Percentiles rank a stretch among this genome's conserved stretches.
Conservation (phyloP, 2,797 vertebrate species). For the Scolopax rusticola region DNA sequence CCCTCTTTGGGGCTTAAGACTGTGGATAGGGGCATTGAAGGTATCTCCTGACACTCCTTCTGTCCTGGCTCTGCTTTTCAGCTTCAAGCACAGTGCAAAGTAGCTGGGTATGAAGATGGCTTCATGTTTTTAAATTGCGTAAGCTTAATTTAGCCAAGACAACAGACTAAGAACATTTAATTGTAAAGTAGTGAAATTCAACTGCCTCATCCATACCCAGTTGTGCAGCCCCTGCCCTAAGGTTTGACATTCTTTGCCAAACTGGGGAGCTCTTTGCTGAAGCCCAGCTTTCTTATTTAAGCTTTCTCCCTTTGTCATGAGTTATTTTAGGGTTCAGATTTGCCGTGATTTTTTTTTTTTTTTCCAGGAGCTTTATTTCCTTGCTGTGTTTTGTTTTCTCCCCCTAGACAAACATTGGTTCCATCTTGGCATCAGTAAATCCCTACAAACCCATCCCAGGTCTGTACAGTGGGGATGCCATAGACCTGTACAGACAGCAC, state of each 20-base stretch:
- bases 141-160: not conserved
- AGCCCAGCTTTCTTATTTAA: not conserved
- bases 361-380: not conserved
- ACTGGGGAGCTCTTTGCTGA: not conserved
- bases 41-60: not conserved
- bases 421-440: conserved; percentile 92
- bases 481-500: conserved; percentile 88
- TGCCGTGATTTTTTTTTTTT: not conserved
- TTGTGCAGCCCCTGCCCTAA: not conserved
- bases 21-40: not conserved
- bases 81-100: not conserved
- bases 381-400: conserved; percentile 55
- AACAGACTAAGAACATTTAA: not conserved
- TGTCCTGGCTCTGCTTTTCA: not conserved
- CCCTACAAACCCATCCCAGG: conserved; percentile 89
- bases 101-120: not conserved
- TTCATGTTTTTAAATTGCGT: not conserved
- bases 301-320: not conserved
- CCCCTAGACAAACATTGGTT: conserved; percentile 91
- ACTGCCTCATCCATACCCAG: not conserved
- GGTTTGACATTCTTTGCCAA: not conserved
- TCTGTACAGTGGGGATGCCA: conserved; percentile 84
- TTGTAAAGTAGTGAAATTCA: not conserved
- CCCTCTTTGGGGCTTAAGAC: not conserved
- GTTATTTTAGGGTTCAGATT: not conserved